phyloP scores from a whole-genome alignment of 2,797 vertebrate genomes.

The Argyrosomus regius region DNA sequence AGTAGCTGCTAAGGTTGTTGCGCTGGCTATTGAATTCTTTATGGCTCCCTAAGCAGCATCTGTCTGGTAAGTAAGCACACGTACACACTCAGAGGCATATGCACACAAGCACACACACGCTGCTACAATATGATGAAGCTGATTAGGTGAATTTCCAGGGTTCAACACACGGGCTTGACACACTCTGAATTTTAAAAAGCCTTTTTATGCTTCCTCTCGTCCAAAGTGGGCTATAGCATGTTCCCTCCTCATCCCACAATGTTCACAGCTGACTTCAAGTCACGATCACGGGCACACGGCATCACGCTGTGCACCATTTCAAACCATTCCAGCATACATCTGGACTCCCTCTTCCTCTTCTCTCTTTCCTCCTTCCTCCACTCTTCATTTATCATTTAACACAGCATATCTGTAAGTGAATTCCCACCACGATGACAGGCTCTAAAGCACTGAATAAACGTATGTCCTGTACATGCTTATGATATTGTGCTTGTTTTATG shows the following conservation, averaged over 20 bases:
- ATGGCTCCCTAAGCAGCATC: slow-evolving; percentile 62
- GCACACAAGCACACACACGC: slow-evolving; percentile 2
- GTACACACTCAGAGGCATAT: slow-evolving; percentile 1
- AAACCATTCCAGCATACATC: slow-evolving; percentile 18
- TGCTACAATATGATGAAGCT: slow-evolving; percentile 40
- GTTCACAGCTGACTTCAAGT: slow-evolving; percentile 28
- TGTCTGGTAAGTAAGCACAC: slow-evolving; percentile 47
- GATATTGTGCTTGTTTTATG: background rate
- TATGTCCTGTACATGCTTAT: background rate
- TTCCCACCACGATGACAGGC: slow-evolving; percentile 18
- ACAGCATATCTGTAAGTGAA: slow-evolving; percentile 31
- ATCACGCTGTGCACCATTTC: slow-evolving; percentile 27
- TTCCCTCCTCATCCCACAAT: slow-evolving; percentile 8
- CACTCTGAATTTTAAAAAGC: slow-evolving; percentile 25
- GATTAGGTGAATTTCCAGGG: slow-evolving; percentile 32
- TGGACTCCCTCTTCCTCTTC: slow-evolving; percentile 2
- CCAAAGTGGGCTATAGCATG: background rate
- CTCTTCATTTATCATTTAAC: slow-evolving; percentile 72
- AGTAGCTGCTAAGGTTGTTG: slow-evolving; percentile 30
- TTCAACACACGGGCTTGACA: slow-evolving; percentile 19
- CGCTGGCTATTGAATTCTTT: slow-evolving; percentile 58
- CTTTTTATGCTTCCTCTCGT: slow-evolving; percentile 33
- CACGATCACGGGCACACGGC: slow-evolving; percentile 25
- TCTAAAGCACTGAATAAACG: slow-evolving; percentile 27
- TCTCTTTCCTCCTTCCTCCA: slow-evolving; percentile 14